Base-by-base conservation (phyloP, 2,797 vertebrate genomes). In the Enteromius trimaculatus region DNA sequence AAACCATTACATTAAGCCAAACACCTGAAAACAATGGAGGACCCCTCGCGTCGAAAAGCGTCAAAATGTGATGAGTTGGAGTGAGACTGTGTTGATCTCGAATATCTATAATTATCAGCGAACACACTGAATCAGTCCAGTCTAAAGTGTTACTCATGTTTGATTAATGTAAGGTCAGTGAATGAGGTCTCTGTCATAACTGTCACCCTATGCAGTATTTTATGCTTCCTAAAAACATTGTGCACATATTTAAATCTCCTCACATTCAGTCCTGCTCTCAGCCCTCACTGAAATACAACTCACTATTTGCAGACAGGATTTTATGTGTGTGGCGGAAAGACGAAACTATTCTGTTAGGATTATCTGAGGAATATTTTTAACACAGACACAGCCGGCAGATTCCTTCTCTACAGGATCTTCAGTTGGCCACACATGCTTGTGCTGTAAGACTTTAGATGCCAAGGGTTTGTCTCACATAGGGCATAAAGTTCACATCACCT, bases 221-320 rank as follows among this genome's bases (percentile, higher is more conserved):
- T 68, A 80, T 84, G 88, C 84, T 86, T 79, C 62, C 1, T 83
- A 88, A 53, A 53, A 49, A 19, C 42, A 65, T 4, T 78, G 26
- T 39, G 17, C 62, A 55, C 92, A 93, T 92, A 92, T 90, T 88
- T 92, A 91, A 91, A 66, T 31, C 65, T 92, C 88, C 87, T 90
- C 88, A 85, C 85, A 39, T 11, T 83, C 16, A 86, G 17, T 39
- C 86, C 85, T 90, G 89, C 85, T 88, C 4, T 51, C 89, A 92
- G 91, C 91, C 90, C 88, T 92, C n/a, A 19, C 0, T 87, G 84
- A 64, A 82, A 80, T 75, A 62, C 13, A 34, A 74, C 60, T 79
- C 44, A 79, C 53, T 64, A 66, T 86, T 89, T 79, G 6, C 6
- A 76, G 79, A 84, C 34, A 81, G 72, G 49, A 69, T 66, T 64